Percentiles rank a stretch among this genome's conserved stretches.
Conservation (phyloP, 1,140 invertebrate genomes). For the Pantala flavescens region DNA sequence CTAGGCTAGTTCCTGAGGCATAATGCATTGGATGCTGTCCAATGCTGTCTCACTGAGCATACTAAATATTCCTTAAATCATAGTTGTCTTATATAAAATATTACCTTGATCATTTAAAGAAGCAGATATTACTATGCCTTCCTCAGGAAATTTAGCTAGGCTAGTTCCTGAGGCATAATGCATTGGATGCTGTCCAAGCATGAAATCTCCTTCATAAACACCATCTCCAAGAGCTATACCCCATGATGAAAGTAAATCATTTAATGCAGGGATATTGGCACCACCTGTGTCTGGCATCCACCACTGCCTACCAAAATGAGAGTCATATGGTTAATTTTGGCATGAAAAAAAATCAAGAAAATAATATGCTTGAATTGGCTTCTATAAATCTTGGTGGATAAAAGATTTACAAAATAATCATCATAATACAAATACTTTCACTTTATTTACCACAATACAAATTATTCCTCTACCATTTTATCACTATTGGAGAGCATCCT, state of each 20-base stretch:
- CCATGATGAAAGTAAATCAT: conserved; percentile 73
- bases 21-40: conserved; percentile 83
- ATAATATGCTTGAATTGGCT: too few species aligned
- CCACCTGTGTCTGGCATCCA: conserved; percentile 94
- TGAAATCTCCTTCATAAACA: conserved; percentile 81
- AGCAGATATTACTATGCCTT: conserved; percentile 57
- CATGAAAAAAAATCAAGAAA: neutral
- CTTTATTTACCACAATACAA: too few species aligned
- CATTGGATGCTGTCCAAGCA: conserved; percentile 75
- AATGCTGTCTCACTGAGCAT: conserved; percentile 31
- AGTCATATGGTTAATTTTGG: neutral
- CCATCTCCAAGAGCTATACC: conserved; percentile 78
- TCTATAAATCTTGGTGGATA: too few species aligned
- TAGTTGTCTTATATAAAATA: too few species aligned
- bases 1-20: conserved; percentile 77
- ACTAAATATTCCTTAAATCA: too few species aligned
- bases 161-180: conserved; percentile 84
- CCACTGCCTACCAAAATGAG: conserved; percentile 43
- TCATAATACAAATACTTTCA: too few species aligned
- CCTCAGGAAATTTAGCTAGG: conserved; percentile 62
- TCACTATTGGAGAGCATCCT: too few species aligned
- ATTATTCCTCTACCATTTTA: too few species aligned
- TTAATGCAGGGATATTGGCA: conserved; percentile 85
- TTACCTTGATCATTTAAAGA: conserved; percentile 66
- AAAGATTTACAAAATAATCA: too few species aligned